Base-by-base conservation (phyloP, 2,888 invertebrate species). In the Ennomos erosarius region DNA sequence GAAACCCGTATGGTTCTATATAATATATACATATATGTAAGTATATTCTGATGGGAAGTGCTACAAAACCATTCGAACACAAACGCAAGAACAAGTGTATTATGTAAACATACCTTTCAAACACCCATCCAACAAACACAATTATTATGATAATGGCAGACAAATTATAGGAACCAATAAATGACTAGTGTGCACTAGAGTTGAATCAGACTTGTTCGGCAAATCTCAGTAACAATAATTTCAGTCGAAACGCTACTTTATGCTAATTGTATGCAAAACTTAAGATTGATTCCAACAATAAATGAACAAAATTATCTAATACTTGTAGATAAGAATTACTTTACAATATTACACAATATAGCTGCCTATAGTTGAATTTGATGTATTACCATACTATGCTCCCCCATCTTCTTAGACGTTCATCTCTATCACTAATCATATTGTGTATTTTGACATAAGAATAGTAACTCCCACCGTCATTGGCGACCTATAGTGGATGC, bases 321-420 rank as follows among this genome's bases (percentile, higher is more conserved):
- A 62, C 67, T 67, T 59, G 65, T 74, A 65, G 67, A 42, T 11
- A 71, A 63, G 64, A 65, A 68, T 68, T 65, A 62, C 51, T 50
- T 71, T 70, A 64, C 67, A 75, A 69, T 60, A 78, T 73, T 80
- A 78, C 76, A 78, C 73, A 75, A 76, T 75, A 82, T 89, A 89
- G 88, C 90, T 90, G 90, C 88, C 86, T 77, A 81, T 77, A 81
- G 76, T 84, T 79, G 82, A 84, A 79, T 84, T 82, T 75, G 76
- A 75, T 73, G 78, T 76, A 69, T 79, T 74, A 72, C 75, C 70
- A 71, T 77, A 72, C 69, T 75, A 76, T 73, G 66, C 59, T 74
- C 72, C 74, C 71, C 73, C 63, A 64, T 70, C 55, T 64, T 69
- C 68, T 67, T 49, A 52, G 47, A 59, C 54, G 44, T 62, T 54